phyloP scores from a whole-genome alignment of 2,888 invertebrate genomes.

The Petrolisthes cinctipes region DNA sequence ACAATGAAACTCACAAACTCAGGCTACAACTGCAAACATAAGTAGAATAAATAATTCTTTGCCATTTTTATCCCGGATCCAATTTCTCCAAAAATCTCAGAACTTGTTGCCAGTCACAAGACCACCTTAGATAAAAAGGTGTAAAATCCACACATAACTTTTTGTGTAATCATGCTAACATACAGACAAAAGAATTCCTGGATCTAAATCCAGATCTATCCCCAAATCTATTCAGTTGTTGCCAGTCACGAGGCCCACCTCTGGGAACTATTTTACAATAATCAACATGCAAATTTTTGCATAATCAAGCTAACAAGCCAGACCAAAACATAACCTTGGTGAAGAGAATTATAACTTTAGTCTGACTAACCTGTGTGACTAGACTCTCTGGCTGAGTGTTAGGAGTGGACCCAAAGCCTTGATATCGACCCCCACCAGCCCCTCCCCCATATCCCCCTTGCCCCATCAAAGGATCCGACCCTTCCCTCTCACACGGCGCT shows the following conservation, averaged over 20 bases:
- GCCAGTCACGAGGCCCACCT: too few relatives aligned
- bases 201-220: too few relatives aligned
- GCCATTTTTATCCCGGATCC: neutral
- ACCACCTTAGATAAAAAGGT: neutral
- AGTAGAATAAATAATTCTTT: neutral
- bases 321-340: neutral
- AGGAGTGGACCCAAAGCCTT: slow-evolving; percentile 59
- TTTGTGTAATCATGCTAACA: neutral
- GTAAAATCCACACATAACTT: neutral
- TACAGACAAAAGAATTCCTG: neutral
- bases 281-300: neutral
- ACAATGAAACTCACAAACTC: neutral
- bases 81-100: neutral
- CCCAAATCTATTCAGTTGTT: too few relatives aligned
- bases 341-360: neutral
- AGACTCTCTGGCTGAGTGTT: slow-evolving; percentile 42
- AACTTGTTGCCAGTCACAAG: neutral
- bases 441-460: slow-evolving; percentile 43
- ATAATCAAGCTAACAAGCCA: neutral
- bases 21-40: too few relatives aligned
- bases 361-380: slow-evolving; percentile 50
- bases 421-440: slow-evolving; percentile 38
- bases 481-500: neutral
- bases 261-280: too few relatives aligned
- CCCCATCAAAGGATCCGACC: slow-evolving; percentile 4